These are phyloP conservation scores for Oncorhynchus masou DNA, from an alignment of 2,113 vertebrate species.

Conservation along the genomic window DNA sequence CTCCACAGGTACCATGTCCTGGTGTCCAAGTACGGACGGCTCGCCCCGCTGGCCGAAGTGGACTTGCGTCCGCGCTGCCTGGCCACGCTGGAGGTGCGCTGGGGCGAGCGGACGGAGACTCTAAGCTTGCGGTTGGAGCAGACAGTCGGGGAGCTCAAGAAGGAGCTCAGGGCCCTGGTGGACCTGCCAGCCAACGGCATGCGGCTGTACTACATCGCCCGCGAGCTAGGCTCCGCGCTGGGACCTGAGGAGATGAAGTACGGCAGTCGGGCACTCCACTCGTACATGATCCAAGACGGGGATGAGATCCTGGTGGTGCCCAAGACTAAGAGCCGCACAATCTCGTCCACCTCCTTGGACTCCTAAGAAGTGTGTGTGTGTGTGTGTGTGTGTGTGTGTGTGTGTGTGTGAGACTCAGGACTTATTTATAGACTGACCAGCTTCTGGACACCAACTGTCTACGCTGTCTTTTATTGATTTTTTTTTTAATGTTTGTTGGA, in stretches of 20 bases:
- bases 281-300: conserved; percentile 90
- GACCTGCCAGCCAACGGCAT: conserved; percentile 85
- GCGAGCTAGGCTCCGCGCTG: conserved; percentile 77
- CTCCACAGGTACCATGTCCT: conserved; percentile 85
- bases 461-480: neutral
- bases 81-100: conserved; percentile 87
- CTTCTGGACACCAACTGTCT: conserved; percentile 7
- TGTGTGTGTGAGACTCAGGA: neutral
- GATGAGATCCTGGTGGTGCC: conserved; percentile 92
- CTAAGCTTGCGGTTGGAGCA: conserved; percentile 89
- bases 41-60: conserved; percentile 91
- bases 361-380: conserved; percentile 25
- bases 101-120: conserved; percentile 83
- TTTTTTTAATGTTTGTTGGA: conserved; percentile 12
- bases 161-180: conserved; percentile 83
- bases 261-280: conserved; percentile 85
- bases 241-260: conserved; percentile 93
- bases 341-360: conserved; percentile 49
- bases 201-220: conserved; percentile 89
- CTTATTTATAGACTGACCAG: neutral
- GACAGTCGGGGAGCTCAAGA: conserved; percentile 93
- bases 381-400: neutral
- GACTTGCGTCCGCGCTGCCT: conserved; percentile 84
- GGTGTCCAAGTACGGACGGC: conserved; percentile 87
- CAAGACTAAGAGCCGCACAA: conserved; percentile 77